Conservation (phyloP, 2,113 vertebrate species). For the Melanerpes formicivorus region DNA sequence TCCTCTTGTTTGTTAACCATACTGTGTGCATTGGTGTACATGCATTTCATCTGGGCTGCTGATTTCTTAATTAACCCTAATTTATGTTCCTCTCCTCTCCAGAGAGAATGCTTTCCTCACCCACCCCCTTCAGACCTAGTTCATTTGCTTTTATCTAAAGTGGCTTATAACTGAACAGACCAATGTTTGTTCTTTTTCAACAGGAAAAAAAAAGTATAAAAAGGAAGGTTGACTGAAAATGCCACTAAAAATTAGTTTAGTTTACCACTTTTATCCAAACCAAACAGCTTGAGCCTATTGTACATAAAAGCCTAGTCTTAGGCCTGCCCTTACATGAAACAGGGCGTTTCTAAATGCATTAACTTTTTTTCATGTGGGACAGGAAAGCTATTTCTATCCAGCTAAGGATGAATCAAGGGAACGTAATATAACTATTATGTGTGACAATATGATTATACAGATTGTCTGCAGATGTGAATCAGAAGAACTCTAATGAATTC, state of each 20-base stretch:
- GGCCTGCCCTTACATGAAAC: background rate
- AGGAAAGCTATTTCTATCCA: background rate
- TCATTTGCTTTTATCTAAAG: background rate
- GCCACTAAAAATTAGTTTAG: background rate
- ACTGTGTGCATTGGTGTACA: too few species aligned
- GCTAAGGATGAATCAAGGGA: background rate
- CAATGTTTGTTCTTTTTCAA: background rate
- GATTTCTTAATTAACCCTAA: too few species aligned
- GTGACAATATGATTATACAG: constrained; percentile 22
- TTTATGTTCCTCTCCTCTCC: too few species aligned
- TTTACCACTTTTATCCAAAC: background rate
- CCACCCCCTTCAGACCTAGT: background rate
- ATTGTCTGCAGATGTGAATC: constrained; percentile 45
- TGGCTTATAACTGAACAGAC: background rate
- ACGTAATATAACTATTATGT: background rate
- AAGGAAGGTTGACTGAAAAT: background rate
- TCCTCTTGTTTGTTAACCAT: too few species aligned
- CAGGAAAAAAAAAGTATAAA: too few species aligned
- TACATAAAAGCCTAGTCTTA: background rate
- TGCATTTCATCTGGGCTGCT: too few species aligned
- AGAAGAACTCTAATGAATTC: background rate
- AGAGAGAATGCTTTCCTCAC: too few species aligned
- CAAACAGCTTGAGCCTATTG: background rate
- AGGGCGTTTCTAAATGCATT: background rate
- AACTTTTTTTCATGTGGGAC: background rate